Evolutionary conservation across 1,140 invertebrate species (phyloP), one percentile per base, ranked within the genome.

Genomic region (Oscheius sp.): DNA sequence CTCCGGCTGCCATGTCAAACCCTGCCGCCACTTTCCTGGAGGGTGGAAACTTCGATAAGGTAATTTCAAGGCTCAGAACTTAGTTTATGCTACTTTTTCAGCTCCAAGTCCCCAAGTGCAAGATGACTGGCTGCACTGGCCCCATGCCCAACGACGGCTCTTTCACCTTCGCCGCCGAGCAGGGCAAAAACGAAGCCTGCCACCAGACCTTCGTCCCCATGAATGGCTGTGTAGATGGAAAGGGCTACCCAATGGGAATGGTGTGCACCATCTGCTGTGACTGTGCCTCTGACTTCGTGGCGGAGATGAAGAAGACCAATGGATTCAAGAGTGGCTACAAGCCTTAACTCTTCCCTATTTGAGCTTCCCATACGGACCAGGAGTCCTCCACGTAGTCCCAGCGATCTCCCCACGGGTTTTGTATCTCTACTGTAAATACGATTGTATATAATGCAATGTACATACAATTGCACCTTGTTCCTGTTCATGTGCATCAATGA

Each of bases 201-300:
- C 74, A 80, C 29, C 78, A 82, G 59, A 81, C 79, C n/a, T 84
- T 82, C 46, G 82, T 82, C 15, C 78, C 81, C 20, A 29, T 82
- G 31, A 82, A 84, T 70, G 74, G 78, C 23, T 84, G 81, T 52
- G 58, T 68, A 29, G 73, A 76, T 42, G 70, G 65, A 23, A 64
- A 74, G 32, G 82, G 80, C 32, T 82, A 82, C 68, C 82, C 80
- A 32, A 74, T 83, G 34, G 81, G 82, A 36, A 83, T 83, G 81
- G 52, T 83, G n/a, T 83, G 81, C 77, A 80, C 77, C 31, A 79
- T 83, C 45, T 83, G 81, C 68, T 83, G 81, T 68, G 81, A 83
- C 59, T 82, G 81, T 65, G 28, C 79, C 20, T 67, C 69, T 29
- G 63, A 71, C 7, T 76, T 82, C 42, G 34, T 66, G 7, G n/a